Evolutionary conservation across 2,113 vertebrate species (phyloP), one percentile per base, ranked within the genome.

Genomic region (Macquaria australasica): DNA sequence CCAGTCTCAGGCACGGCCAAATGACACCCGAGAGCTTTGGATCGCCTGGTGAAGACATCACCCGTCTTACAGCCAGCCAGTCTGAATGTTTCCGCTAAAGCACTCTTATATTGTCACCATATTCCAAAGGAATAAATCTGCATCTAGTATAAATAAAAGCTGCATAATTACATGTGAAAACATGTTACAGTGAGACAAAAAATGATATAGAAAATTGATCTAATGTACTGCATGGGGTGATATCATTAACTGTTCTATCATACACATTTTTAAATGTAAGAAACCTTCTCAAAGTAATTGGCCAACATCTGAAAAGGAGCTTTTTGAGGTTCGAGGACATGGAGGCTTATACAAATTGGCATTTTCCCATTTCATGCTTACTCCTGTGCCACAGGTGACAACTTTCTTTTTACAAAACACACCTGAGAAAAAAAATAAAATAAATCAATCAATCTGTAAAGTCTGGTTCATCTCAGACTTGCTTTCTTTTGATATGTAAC

Each of bases 1-100:
- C 85, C 92, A 90, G 71, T 69, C 73, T 73, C 76, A 43, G 82
- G 83, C 59, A 55, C 43, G 31, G 79, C 83, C 86, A 90, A 84
- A 88, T 74, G 88, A 87, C 81, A 88, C 89, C 88, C 78, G 20
- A 51, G 87, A 88, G 86, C 76, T 83, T 59, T 43, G 78, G 73
- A 77, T 59, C n/a, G 77, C 79, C 86, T 89, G 87, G 45, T 88
- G 89, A 93, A 94, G 77, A 90, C 81, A 91, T 93, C 91, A 83
- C 53, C 62, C 81, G 4, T 85, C 94, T 94, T 88, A 91, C 86
- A 83, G 85, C 64, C 79, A 83, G 85, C 60, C 79, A 51, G 58
- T 66, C 67, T 83, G 51, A 55, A 34, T 69, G 62, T 83, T 92
- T 92, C 91, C 89, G 91, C 84, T 51, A 55, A 87, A 81, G 58